Percentiles rank a stretch among this genome's conserved stretches.
Evolutionary conservation across 1,140 invertebrate species (phyloP).

Genomic region (Brachionus calyciflorus): DNA sequence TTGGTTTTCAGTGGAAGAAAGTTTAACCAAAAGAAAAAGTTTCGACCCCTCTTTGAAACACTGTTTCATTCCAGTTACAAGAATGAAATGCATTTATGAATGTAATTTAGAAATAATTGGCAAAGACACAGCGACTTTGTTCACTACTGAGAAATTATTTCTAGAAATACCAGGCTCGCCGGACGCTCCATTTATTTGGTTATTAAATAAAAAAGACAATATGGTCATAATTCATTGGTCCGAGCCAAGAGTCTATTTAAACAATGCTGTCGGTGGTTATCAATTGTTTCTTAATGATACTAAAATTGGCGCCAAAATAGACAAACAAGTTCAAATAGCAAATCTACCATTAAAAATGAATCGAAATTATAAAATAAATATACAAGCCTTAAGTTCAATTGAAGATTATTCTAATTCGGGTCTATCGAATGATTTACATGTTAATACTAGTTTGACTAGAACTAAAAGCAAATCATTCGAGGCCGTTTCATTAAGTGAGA

Average conservation of each 20-base stretch:
- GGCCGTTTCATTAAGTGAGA: background rate
- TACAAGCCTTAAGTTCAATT: slow-evolving; percentile 55
- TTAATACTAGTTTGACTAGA: slow-evolving; percentile 51
- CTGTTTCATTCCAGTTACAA: slow-evolving; percentile 54
- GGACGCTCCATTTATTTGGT: slow-evolving; percentile 57
- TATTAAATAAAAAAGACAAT: slow-evolving; percentile 53
- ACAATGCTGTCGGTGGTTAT: slow-evolving; percentile 57
- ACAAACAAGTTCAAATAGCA: slow-evolving; percentile 55
- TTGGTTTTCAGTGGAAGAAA: slow-evolving; percentile 55
- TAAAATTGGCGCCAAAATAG: slow-evolving; percentile 57
- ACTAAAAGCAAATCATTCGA: background rate
- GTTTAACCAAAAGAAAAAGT: slow-evolving; percentile 55
- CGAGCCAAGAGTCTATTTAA: slow-evolving; percentile 56
- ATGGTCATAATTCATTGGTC: slow-evolving; percentile 60
- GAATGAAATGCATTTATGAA: slow-evolving; percentile 54
- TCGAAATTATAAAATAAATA: slow-evolving; percentile 57
- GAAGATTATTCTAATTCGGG: slow-evolving; percentile 54
- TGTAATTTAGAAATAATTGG: slow-evolving; percentile 54
- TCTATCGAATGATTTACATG: slow-evolving; percentile 54
- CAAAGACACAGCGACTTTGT: slow-evolving; percentile 52
- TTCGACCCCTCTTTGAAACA: slow-evolving; percentile 52
- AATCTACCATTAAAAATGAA: slow-evolving; percentile 58
- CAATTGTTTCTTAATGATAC: slow-evolving; percentile 60
- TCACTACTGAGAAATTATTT: slow-evolving; percentile 53
- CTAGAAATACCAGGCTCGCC: slow-evolving; percentile 58